These are phyloP conservation scores for Tetraodon nigroviridis DNA, from an alignment of 2,113 vertebrate genomes.

Conservation along the genomic window DNA sequence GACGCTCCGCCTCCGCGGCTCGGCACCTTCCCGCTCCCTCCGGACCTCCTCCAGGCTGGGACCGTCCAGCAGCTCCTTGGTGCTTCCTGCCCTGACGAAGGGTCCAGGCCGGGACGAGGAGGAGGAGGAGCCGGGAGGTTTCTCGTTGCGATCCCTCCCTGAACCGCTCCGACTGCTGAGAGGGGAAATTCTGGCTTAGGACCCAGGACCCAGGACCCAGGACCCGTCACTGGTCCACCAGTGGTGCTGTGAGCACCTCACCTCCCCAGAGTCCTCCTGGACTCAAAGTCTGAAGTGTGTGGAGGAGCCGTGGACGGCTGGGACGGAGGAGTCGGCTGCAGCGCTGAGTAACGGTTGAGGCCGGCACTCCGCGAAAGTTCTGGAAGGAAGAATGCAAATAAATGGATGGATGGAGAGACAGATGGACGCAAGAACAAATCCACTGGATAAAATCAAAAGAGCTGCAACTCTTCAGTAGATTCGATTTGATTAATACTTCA, in stretches of 20 bases:
- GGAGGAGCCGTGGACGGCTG: constrained; percentile 74
- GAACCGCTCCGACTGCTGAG: constrained; percentile 72
- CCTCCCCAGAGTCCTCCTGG: constrained; percentile 86
- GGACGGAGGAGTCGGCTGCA: constrained; percentile 76
- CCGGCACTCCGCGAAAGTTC: constrained; percentile 84
- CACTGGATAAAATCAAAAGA: too few species aligned
- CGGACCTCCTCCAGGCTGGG: constrained; percentile 79
- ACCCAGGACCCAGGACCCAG: not conserved
- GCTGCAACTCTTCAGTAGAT: too few species aligned
- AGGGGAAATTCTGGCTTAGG: too few species aligned
- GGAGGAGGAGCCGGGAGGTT: constrained; percentile 53
- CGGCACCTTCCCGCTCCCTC: constrained; percentile 76
- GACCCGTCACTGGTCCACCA: not conserved
- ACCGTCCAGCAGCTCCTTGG: constrained; percentile 84
- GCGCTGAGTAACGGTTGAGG: constrained; percentile 92
- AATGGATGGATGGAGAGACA: not conserved
- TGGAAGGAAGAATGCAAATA: constrained; percentile 31
- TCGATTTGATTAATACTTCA: too few species aligned
- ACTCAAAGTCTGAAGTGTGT: constrained; percentile 81
- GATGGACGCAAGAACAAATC: too few species aligned
- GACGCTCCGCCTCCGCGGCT: constrained; percentile 79
- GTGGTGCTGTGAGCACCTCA: constrained; percentile 37
- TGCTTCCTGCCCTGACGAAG: constrained; percentile 78
- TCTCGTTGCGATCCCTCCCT: constrained; percentile 87
- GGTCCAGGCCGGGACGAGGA: constrained; percentile 68